Evolutionary conservation across 1,140 invertebrate genomes (phyloP), one percentile per base, ranked within the genome.

Genomic region (Cheumatopsyche charites): DNA sequence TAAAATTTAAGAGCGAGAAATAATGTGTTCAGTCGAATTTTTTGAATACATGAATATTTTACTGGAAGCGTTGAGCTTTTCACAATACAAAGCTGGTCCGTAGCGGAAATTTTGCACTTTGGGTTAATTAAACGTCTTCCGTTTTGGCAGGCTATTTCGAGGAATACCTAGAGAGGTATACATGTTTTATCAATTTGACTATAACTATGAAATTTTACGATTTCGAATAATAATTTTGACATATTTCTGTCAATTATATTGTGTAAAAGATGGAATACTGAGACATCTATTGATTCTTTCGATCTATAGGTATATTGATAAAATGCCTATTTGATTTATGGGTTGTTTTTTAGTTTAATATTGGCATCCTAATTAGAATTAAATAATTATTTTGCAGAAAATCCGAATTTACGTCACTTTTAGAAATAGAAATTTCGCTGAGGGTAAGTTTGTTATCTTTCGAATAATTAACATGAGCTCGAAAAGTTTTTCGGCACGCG

Each of bases 391-490:
- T 4, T 9, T 36, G 3, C 3, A 36, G 9, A 36, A 36, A 4
- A 4, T 36, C 29, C 29, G 9, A 36, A 36, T 36, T 9, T 36
- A 36, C 29, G 9, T 36, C 29, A 36, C 29, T 36, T 36, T 36
- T 36, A 36, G 29, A 36, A 36, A 36, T 36, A 15, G 45, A 49
- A 49, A 49, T n/a, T 49, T 49, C 45, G 23, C 3, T 26, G 4
- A 4, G 9, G 15, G 26, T 26, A 13, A 62, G 23, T 62, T 62
- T 26, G 58, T 36, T 62, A 62, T 62, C 58, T 25, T 13, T 6
- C 19, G 58, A 62, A 62, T 62, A 62, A 62, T 62, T 62, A 62
- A 62, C 58, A 15, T 19, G 13, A 15, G 19, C 58, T 62, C 11
- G 25, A 62, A 62, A 62, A 62, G 1, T 58, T 62, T 62, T 62